A percentile compares a stretch with the other conserved stretches of the same genome.
Evolutionary conservation across 2,797 vertebrate genomes (phyloP).

Genomic region (Hyperoplus lanceolatus): DNA sequence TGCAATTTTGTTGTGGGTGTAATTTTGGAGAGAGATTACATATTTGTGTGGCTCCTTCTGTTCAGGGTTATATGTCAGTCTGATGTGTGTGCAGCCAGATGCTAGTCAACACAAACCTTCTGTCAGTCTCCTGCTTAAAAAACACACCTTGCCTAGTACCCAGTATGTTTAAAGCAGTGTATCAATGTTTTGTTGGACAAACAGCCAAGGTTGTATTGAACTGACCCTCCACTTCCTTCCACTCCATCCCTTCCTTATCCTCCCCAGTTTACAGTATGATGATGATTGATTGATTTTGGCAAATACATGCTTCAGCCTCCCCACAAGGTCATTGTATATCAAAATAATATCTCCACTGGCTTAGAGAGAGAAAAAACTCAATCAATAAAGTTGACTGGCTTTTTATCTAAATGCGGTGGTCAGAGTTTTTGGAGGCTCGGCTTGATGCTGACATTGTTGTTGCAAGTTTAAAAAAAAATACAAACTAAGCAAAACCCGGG

Average conservation of each 20-base stretch:
- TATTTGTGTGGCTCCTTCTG: background rate
- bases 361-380: constrained; percentile 34
- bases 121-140: background rate
- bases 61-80: constrained; percentile 12
- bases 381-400: constrained; percentile 49
- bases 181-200: constrained; percentile 21
- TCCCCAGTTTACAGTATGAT: constrained; percentile 41
- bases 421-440: constrained; percentile 28
- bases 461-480: constrained; percentile 6
- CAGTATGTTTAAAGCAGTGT: background rate
- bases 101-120: background rate
- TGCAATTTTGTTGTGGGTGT: background rate
- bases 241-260: constrained; percentile 5
- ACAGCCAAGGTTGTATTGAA: constrained; percentile 30
- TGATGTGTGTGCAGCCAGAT: background rate
- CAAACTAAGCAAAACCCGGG: constrained; percentile 34
- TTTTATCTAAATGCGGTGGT: constrained; percentile 36
- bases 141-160: too few relatives aligned
- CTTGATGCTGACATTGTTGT: constrained; percentile 16
- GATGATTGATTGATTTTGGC: constrained; percentile 62
- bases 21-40: constrained; percentile 5
- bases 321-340: constrained; percentile 70
- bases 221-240: background rate
- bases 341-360: constrained; percentile 35
- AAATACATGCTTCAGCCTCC: constrained; percentile 35